Conservation (phyloP, 2,113 vertebrate species). For the Dryoscopus gambensis region DNA sequence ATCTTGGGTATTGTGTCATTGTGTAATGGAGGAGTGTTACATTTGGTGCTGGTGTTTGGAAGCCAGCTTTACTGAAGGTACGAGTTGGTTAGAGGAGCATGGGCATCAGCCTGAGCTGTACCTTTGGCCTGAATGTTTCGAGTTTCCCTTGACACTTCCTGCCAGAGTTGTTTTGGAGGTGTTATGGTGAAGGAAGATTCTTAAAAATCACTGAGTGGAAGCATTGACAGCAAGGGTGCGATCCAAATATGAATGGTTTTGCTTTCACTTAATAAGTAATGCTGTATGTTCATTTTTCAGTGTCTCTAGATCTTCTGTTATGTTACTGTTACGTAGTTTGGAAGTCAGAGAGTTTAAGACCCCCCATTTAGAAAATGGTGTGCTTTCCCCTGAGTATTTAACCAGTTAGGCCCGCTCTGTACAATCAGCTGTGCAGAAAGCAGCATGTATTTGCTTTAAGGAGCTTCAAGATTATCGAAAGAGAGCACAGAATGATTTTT, state of each 20-base stretch:
- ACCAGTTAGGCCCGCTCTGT: background rate
- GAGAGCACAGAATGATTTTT: background rate
- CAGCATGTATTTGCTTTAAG: background rate
- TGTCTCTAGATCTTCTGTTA: background rate
- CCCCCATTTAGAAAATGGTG: background rate
- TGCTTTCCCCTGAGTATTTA: background rate
- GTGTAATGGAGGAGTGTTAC: background rate
- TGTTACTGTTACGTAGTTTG: background rate
- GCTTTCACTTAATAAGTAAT: background rate
- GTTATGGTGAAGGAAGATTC: background rate
- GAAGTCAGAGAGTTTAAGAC: background rate
- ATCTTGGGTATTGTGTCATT: background rate
- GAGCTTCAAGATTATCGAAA: background rate
- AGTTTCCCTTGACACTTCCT: background rate
- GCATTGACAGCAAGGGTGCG: background rate
- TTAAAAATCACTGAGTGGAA: background rate
- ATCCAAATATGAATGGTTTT: background rate
- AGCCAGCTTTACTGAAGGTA: background rate
- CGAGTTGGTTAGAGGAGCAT: accelerated
- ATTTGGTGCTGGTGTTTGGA: background rate
- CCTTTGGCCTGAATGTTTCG: background rate
- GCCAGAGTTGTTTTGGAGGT: background rate
- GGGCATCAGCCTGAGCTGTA: background rate
- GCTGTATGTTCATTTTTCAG: background rate
- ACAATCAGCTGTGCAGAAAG: background rate